Evolutionary conservation across 1,140 invertebrate species (phyloP).

Genomic region (Cydia strobilella): DNA sequence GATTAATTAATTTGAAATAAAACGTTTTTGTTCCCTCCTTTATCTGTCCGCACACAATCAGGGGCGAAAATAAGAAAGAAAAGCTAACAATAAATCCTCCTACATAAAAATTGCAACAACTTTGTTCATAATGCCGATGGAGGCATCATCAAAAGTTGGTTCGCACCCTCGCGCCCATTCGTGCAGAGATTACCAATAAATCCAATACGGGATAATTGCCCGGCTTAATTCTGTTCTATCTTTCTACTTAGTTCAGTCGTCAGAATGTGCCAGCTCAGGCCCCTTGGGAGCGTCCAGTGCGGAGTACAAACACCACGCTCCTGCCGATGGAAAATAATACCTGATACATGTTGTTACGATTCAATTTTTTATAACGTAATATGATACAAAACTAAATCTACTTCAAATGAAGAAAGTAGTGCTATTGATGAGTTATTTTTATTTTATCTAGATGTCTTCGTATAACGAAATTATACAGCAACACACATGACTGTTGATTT

Average conservation of each 20-base stretch:
- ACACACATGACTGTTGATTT: too few species aligned
- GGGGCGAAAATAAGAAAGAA: slow-evolving; percentile 65
- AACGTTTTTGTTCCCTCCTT: slow-evolving; percentile 57
- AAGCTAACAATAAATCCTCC: slow-evolving; percentile 76
- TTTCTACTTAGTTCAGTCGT: slow-evolving; percentile 80
- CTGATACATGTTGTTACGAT: slow-evolving; percentile 53
- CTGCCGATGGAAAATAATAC: slow-evolving; percentile 68
- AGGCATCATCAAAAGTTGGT: slow-evolving; percentile 79
- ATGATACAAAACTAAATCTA: slow-evolving; percentile 47
- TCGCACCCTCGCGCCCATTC: slow-evolving; percentile 78
- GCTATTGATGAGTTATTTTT: slow-evolving; percentile 65
- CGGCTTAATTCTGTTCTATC: slow-evolving; percentile 80
- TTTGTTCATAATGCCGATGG: slow-evolving; percentile 77
- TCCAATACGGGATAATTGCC: slow-evolving; percentile 80
- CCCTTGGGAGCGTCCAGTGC: slow-evolving; percentile 72
- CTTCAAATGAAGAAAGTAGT: slow-evolving; percentile 65
- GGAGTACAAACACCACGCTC: slow-evolving; percentile 59
- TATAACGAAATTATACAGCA: neutral
- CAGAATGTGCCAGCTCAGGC: slow-evolving; percentile 77
- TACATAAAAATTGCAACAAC: slow-evolving; percentile 79
- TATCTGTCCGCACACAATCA: slow-evolving; percentile 70
- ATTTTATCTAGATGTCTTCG: slow-evolving; percentile 41
- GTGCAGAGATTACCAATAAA: slow-evolving; percentile 80
- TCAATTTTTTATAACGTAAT: slow-evolving; percentile 51
- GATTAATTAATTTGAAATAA: slow-evolving; percentile 68